These are phyloP conservation scores for Anoplophora glabripennis DNA, from an alignment of 1,140 invertebrate species.

Conservation along the genomic window DNA sequence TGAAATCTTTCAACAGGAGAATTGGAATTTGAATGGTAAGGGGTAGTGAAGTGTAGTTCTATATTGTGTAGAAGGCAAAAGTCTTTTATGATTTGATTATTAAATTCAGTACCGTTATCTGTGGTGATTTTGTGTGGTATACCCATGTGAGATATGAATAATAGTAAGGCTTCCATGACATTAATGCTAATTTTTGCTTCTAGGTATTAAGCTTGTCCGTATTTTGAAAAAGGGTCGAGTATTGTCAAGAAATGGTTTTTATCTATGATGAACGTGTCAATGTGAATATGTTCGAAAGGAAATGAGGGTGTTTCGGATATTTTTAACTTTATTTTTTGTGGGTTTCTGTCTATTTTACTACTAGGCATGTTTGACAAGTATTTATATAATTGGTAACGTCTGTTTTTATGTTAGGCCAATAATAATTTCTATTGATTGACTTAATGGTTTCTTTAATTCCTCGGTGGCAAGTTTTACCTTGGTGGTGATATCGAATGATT, in stretches of 20 bases:
- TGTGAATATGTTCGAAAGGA: constrained; percentile 24
- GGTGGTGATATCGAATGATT: constrained; percentile 17
- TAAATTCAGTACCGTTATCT: constrained; percentile 33
- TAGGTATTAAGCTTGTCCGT: constrained; percentile 26
- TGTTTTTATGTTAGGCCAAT: constrained; percentile 16
- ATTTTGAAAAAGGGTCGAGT: constrained; percentile 25
- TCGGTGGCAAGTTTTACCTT: constrained; percentile 19
- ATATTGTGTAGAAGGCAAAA: constrained; percentile 29
- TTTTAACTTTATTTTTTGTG: constrained; percentile 11
- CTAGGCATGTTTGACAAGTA: constrained; percentile 20
- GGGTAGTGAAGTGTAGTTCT: constrained; percentile 24
- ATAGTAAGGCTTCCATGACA: too few relatives aligned
- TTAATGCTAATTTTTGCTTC: too few relatives aligned
- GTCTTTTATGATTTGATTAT: constrained; percentile 31
- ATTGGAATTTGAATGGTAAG: constrained; percentile 23
- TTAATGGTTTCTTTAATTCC: constrained; percentile 16
- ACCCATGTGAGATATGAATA: constrained; percentile 4
- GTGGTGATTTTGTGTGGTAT: constrained; percentile 21
- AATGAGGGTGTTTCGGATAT: constrained; percentile 7
- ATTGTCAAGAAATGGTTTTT: constrained; percentile 19
- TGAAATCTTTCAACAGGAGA: constrained; percentile 31
- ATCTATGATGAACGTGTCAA: constrained; percentile 18
- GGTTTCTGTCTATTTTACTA: constrained; percentile 24
- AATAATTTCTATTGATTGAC: constrained; percentile 16
- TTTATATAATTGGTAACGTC: constrained; percentile 18